A percentile compares a stretch with the other conserved stretches of the same genome.
Evolutionary conservation across 1,140 invertebrate species (phyloP).

Genomic region (Steinernema khuongi): DNA sequence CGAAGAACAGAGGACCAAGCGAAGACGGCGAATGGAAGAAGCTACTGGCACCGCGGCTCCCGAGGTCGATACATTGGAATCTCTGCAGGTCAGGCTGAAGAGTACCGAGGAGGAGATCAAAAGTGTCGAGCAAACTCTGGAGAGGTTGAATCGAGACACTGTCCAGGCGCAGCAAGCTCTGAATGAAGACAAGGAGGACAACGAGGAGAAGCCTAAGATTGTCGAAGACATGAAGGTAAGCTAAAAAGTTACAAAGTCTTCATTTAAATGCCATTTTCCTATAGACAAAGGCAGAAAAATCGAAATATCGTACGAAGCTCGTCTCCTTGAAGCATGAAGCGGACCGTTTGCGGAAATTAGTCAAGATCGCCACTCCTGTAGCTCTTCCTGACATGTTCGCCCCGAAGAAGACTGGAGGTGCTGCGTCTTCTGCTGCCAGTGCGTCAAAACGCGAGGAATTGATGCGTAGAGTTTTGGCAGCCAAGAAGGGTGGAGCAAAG

Average conservation of each 20-base stretch:
- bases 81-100: conserved; percentile 47
- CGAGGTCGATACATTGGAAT: conserved; percentile 72
- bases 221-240: too few relatives aligned
- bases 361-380: conserved; percentile 35
- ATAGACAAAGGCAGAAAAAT: too few relatives aligned
- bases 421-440: not conserved
- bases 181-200: not conserved
- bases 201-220: not conserved
- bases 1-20: conserved; percentile 75
- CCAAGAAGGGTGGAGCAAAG: too few relatives aligned
- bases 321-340: conserved; percentile 31
- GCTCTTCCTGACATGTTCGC: conserved; percentile 15
- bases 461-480: too few relatives aligned
- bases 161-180: not conserved
- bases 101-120: conserved; percentile 18
- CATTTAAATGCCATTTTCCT: too few relatives aligned
- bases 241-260: too few relatives aligned
- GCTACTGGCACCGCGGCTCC: conserved; percentile 40
- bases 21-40: conserved; percentile 69
- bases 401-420: not conserved
- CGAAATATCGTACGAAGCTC: not conserved
- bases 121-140: not conserved
- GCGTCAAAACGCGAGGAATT: conserved; percentile 17
- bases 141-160: not conserved
- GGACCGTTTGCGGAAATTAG: conserved; percentile 34